Percentiles rank a stretch among this genome's conserved stretches.
phyloP scores from a whole-genome alignment of 1,140 invertebrate genomes.

The Heliconius hewitsoni region DNA sequence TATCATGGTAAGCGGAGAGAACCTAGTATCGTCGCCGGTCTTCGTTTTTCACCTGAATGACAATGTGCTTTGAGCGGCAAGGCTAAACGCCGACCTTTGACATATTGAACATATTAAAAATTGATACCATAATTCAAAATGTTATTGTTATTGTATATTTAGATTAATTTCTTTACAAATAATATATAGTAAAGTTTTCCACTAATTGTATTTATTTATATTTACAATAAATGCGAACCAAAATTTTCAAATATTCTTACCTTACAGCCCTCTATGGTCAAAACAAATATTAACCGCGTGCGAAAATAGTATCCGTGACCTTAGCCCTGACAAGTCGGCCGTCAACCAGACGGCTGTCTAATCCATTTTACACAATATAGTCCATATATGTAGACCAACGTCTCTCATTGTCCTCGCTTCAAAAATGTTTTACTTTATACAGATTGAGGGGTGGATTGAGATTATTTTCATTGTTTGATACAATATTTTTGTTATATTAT shows the following conservation, averaged over 20 bases:
- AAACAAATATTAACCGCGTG: conserved; percentile 11
- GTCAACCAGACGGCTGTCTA: conserved; percentile 4
- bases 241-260: neutral
- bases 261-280: neutral
- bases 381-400: neutral
- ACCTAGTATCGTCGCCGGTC: neutral
- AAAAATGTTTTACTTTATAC: conserved; percentile 29
- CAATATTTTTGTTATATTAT: conserved; percentile 10
- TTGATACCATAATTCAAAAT: too few relatives aligned
- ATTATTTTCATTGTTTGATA: conserved; percentile 11
- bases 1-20: neutral
- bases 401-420: conserved; percentile 27
- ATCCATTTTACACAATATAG: neutral
- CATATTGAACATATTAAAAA: too few relatives aligned
- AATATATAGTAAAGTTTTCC: too few relatives aligned
- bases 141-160: too few relatives aligned
- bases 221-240: neutral
- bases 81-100: neutral
- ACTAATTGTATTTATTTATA: too few relatives aligned
- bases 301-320: conserved; percentile 4
- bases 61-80: neutral
- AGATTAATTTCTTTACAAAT: too few relatives aligned
- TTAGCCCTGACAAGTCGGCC: neutral
- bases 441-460: conserved; percentile 10
- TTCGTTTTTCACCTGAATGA: too few relatives aligned